phyloP scores from a whole-genome alignment of 2,113 vertebrate genomes.

The Arizona elegans region DNA sequence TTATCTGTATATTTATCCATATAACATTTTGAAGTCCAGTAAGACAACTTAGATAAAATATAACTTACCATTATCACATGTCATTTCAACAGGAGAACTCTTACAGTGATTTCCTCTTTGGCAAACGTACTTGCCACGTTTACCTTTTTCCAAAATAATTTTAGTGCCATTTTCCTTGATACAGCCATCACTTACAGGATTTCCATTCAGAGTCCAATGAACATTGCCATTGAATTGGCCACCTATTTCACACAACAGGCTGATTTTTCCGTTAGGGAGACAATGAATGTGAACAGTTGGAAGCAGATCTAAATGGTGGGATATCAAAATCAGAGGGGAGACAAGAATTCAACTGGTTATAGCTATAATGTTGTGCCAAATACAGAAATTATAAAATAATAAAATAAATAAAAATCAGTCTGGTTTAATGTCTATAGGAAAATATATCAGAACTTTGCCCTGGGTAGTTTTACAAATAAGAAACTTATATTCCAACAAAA shows the following conservation, averaged over 20 bases:
- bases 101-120: rapidly evolving
- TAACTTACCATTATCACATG: constrained; percentile 54
- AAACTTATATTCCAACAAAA: not conserved
- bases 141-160: constrained; percentile 46
- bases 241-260: constrained; percentile 32
- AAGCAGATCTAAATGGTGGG: not conserved
- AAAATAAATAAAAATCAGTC: not conserved
- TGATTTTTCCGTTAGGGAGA: constrained; percentile 47
- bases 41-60: not conserved
- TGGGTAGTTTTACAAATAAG: not conserved
- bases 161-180: constrained; percentile 49
- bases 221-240: not conserved
- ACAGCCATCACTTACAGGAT: constrained; percentile 21
- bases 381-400: not conserved
- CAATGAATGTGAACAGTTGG: constrained; percentile 36
- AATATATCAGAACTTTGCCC: not conserved
- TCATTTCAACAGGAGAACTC: constrained; percentile 38
- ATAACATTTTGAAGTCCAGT: not conserved
- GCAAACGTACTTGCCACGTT: constrained; percentile 44
- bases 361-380: not conserved
- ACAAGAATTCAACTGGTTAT: not conserved
- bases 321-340: not conserved
- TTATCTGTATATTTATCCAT: not conserved
- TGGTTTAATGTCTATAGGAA: not conserved
- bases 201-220: constrained; percentile 49